A percentile compares a stretch with the other conserved stretches of the same genome.
Conservation (phyloP, 2,797 vertebrate genomes). For the Sebastiscus tertius region DNA sequence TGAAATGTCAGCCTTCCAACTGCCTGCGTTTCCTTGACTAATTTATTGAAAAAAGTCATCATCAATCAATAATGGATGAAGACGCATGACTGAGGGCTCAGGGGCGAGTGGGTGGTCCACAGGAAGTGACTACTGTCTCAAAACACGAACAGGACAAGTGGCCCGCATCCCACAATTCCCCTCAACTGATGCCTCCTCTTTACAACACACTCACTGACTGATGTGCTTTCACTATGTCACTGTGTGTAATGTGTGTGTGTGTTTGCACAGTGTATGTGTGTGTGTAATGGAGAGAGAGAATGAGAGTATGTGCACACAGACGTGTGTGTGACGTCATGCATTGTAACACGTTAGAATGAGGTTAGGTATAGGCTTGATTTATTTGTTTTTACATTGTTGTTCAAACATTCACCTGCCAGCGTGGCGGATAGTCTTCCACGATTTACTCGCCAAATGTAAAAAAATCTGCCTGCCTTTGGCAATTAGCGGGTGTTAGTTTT, state of each 20-base stretch:
- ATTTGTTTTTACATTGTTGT: not conserved
- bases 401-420: too few species aligned
- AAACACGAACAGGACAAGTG: conserved; percentile 1
- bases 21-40: conserved; percentile 65
- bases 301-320: not conserved
- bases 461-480: too few species aligned
- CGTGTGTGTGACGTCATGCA: not conserved
- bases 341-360: not conserved
- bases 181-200: not conserved
- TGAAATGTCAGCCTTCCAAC: conserved; percentile 76
- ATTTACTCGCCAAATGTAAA: too few species aligned
- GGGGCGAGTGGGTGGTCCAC: conserved; percentile 18
- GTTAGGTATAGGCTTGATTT: not conserved
- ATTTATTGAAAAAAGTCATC: conserved; percentile 66
- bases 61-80: conserved; percentile 75
- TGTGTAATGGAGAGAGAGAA: not conserved
- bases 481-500: too few species aligned
- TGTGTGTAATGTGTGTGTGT: too few species aligned
- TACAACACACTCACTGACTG: not conserved
- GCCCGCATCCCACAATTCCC: not conserved
- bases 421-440: too few species aligned
- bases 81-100: conserved; percentile 31
- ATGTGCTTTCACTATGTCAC: not conserved
- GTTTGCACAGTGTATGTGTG: not conserved
- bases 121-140: not conserved